Base-by-base conservation (phyloP, 2,888 invertebrate species). In the Megaustenia siamemsis region DNA sequence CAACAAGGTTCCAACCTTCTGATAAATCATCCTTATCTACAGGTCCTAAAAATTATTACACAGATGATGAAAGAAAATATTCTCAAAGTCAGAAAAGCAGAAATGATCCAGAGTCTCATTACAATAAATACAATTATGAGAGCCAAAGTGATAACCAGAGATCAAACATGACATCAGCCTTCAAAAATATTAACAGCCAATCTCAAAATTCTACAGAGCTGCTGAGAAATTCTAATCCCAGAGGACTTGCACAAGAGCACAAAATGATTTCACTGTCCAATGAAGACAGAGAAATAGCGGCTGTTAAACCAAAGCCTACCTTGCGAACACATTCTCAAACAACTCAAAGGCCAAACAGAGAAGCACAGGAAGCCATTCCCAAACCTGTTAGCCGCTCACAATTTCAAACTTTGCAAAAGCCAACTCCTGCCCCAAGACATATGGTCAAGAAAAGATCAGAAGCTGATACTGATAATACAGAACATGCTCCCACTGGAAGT, bases 391-490 rank as follows among this genome's bases (percentile, higher is more conserved):
- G 6, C 6, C 35, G 35, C 35, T 24, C 63, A 63, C 53, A 63
- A 38, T n/a, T 28, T 15, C 43, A 43, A 43, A 10, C 40, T 63
- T 38, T 32, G 38, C 76, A 77, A 15, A 82, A 43, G 24, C 82
- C 82, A 56, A 53, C 53, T 12, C 82, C 82, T 10, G 73, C 82
- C 1, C 82, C 82, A 18, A 49, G 82, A 32, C 43, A 66, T 10
- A 68, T 43, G 21, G 68, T 79, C 21, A 79, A 32, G 12, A 79
- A 79, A 66, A 28, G 0, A 6, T 21, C 28, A 49, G 21, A 18
- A 49, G 32, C 32, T 73, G 49, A 49, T 49, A 49, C 32, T 1
- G 40, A 5, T 6, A 69, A 40, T 0, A 10, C 69, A 40, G 40
- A 69, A 18, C 24, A 21, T 69, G 24, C 6, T 69, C 69, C 69